Conservation (phyloP, 53 echinoderm and acorn worm genomes). For the Luidia sarsii region DNA sequence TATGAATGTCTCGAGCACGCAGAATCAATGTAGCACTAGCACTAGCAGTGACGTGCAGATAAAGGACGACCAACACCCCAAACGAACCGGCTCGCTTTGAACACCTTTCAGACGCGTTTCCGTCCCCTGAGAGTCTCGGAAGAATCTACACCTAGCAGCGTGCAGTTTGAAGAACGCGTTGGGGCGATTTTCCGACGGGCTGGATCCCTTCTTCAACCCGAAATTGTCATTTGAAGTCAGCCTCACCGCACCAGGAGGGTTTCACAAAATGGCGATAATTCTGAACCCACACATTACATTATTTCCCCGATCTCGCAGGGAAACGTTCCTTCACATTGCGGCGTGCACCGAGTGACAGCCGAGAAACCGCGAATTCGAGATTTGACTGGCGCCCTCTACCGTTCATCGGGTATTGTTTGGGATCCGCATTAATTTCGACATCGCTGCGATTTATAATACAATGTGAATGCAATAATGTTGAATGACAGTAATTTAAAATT, state of each 20-base stretch:
- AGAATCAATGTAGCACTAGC: constrained; percentile 35
- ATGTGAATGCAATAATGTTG: too few species aligned
- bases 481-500: too few species aligned
- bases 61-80: constrained; percentile 44
- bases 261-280: constrained; percentile 87
- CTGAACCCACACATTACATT: constrained; percentile 43
- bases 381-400: constrained; percentile 29
- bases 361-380: constrained; percentile 15
- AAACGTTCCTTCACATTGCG: not conserved
- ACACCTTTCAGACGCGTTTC: not conserved
- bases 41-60: constrained; percentile 42
- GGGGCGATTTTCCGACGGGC: not conserved
- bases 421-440: too few species aligned
- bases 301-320: constrained; percentile 13
- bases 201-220: not conserved
- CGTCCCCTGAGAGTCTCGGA: not conserved
- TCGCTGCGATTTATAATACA: too few species aligned
- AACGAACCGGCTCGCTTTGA: constrained; percentile 3
- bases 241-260: not conserved
- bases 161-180: not conserved
- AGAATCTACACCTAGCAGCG: not conserved
- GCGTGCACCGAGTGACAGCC: not conserved
- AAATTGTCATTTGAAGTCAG: not conserved
- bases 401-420: not conserved
- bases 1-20: constrained; percentile 51